These are phyloP conservation scores for Chamaea fasciata DNA, from an alignment of 2,113 vertebrate species.

Conservation along the genomic window DNA sequence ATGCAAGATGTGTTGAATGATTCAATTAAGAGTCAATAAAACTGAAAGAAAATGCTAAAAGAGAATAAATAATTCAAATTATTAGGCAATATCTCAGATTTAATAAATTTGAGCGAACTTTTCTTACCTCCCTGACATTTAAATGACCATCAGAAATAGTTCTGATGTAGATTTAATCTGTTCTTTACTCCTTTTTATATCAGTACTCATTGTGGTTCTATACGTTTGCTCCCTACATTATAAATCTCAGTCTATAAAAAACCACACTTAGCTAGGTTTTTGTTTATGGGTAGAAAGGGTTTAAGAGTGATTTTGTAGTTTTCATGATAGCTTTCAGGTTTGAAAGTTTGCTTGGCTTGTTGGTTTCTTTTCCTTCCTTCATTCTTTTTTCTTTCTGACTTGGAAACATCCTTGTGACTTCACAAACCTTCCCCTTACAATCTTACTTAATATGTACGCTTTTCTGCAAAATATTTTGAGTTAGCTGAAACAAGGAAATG, in stretches of 20 bases:
- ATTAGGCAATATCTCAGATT: neutral
- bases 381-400: neutral
- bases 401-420: neutral
- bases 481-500: neutral
- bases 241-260: neutral
- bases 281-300: neutral
- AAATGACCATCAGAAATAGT: neutral
- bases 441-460: neutral
- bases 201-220: neutral
- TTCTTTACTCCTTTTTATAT: neutral
- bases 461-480: neutral
- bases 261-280: accelerated
- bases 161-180: neutral
- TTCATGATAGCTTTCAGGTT: neutral
- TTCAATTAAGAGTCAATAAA: neutral
- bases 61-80: neutral
- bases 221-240: neutral
- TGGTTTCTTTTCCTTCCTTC: neutral
- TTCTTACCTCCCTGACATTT: neutral
- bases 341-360: neutral
- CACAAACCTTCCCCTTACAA: neutral
- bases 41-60: neutral
- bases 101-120: neutral
- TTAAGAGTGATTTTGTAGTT: neutral
- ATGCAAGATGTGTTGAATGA: neutral